These are phyloP conservation scores for Lineus longissimus DNA, from an alignment of 1,140 invertebrate species.

Conservation along the genomic window DNA sequence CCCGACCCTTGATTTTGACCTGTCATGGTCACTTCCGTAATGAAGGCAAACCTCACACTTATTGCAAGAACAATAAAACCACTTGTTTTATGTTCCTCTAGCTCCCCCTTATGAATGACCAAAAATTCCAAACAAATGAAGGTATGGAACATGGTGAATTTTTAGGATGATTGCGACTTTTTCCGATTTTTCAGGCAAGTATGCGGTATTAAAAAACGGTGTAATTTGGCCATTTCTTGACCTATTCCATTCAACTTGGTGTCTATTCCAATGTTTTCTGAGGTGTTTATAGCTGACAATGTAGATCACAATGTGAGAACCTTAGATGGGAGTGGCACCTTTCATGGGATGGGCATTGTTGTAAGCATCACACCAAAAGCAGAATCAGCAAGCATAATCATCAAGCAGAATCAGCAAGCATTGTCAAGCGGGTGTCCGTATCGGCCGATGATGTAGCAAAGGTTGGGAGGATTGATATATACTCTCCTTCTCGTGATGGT, in stretches of 20 bases:
- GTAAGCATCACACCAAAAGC: conserved; percentile 13
- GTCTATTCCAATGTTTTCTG: conserved; percentile 6
- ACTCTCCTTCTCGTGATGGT: neutral
- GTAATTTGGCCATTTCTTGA: too few species aligned
- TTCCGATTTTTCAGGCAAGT: too few species aligned
- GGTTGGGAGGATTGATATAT: neutral
- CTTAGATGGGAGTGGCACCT: conserved; percentile 25
- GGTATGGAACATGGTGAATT: too few species aligned
- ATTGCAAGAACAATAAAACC: too few species aligned
- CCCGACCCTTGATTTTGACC: too few species aligned
- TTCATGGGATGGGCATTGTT: conserved; percentile 34
- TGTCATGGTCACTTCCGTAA: too few species aligned
- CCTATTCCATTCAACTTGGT: conserved; percentile 1
- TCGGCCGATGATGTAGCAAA: neutral
- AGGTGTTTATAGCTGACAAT: conserved; percentile 34
- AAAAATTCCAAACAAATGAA: too few species aligned
- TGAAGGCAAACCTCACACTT: too few species aligned
- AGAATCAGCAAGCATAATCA: neutral
- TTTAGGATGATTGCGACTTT: too few species aligned
- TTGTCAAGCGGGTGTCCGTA: neutral
- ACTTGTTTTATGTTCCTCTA: too few species aligned
- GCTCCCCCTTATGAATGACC: too few species aligned
- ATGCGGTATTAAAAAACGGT: too few species aligned
- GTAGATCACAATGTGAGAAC: conserved; percentile 20
- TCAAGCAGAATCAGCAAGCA: conserved; percentile 1